These are phyloP conservation scores for Arenicola marina DNA, from an alignment of 2,888 invertebrate species.

Conservation along the genomic window DNA sequence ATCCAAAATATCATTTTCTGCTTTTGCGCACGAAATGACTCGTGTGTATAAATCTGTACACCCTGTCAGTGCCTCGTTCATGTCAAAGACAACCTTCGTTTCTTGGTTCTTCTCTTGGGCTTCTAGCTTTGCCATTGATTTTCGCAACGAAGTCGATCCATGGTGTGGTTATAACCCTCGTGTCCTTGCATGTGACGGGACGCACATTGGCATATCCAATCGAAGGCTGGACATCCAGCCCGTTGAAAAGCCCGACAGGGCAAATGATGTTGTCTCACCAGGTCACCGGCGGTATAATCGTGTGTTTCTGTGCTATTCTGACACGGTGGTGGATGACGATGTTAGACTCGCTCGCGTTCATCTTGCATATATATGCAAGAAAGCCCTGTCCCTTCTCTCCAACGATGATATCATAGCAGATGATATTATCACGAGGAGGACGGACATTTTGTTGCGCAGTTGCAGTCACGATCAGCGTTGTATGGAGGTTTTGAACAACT, in stretches of 20 bases:
- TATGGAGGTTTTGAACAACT: neutral
- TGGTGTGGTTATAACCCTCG: neutral
- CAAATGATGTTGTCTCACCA: neutral
- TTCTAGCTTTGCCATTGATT: neutral
- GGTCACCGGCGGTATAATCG: slow-evolving; percentile 3
- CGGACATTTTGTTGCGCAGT: neutral
- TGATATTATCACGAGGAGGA: neutral
- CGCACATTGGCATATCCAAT: slow-evolving; percentile 3
- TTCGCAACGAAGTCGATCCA: neutral
- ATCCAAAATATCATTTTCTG: neutral
- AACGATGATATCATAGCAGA: neutral
- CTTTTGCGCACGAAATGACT: neutral
- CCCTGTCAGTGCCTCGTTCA: neutral
- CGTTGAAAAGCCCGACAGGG: neutral
- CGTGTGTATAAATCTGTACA: neutral
- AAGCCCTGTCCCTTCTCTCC: neutral
- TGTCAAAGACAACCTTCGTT: neutral
- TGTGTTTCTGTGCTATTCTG: neutral
- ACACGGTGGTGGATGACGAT: neutral
- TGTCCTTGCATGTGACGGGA: slow-evolving; percentile 9
- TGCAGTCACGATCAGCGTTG: neutral
- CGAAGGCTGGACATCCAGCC: neutral
- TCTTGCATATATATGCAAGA: neutral
- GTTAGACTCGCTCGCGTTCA: neutral
- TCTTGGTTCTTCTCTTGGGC: slow-evolving; percentile 2